phyloP scores from a whole-genome alignment of 2,888 invertebrate genomes.

The Chrysotoxum bicinctum region DNA sequence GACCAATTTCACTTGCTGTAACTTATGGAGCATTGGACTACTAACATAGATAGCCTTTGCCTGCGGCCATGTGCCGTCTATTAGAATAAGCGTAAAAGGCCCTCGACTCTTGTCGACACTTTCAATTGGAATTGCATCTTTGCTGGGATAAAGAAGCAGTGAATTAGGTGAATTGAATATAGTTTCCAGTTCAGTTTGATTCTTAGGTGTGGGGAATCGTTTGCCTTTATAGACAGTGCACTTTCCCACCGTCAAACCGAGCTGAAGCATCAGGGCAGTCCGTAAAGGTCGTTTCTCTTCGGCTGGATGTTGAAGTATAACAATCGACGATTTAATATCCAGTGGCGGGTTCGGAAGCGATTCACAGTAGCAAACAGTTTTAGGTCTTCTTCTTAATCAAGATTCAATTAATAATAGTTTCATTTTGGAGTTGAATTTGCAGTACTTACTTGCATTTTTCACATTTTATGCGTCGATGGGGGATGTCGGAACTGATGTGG shows the following conservation, averaged over 20 bases:
- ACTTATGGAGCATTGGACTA: conserved; percentile 87
- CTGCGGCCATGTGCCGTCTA: conserved; percentile 98
- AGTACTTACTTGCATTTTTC: conserved; percentile 87
- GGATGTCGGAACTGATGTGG: conserved; percentile 89
- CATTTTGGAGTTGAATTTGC: not conserved
- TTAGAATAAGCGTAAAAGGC: conserved; percentile 89
- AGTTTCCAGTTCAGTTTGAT: conserved; percentile 83
- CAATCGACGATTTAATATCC: conserved; percentile 86
- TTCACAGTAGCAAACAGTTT: conserved; percentile 94
- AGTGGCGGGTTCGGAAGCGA: conserved; percentile 89
- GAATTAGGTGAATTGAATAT: conserved; percentile 86
- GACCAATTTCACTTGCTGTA: conserved; percentile 92
- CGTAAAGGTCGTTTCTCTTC: conserved; percentile 94
- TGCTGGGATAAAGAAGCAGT: conserved; percentile 91
- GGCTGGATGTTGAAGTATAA: conserved; percentile 95
- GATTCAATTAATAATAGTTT: not conserved
- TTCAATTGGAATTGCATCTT: conserved; percentile 87
- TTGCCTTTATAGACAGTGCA: conserved; percentile 89
- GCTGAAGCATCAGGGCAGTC: conserved; percentile 93
- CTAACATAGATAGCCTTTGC: conserved; percentile 95
- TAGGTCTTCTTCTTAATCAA: conserved; percentile 87
- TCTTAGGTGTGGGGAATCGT: conserved; percentile 88
- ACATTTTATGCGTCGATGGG: conserved; percentile 87
- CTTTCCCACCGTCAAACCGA: conserved; percentile 88
- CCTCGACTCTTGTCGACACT: conserved; percentile 81